Percentiles rank a stretch among this genome's conserved stretches.
phyloP scores from a whole-genome alignment of 2,113 vertebrate genomes.

The Diglossa brunneiventris region DNA sequence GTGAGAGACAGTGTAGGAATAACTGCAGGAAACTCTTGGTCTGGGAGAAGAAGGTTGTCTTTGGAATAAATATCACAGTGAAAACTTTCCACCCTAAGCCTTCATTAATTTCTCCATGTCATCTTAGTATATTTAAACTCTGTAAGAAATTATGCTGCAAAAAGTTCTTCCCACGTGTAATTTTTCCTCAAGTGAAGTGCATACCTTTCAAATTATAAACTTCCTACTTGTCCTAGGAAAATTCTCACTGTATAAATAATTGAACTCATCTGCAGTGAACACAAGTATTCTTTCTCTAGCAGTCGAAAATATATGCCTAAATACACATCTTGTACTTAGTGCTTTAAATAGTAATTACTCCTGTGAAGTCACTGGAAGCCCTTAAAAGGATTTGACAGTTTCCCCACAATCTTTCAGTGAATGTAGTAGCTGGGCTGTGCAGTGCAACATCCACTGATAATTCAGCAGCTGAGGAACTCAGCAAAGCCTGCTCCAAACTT shows the following conservation, averaged over 20 bases:
- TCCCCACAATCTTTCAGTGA: constrained; percentile 43
- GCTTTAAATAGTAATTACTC: constrained; percentile 69
- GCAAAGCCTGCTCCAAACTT: constrained; percentile 80
- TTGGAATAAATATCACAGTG: constrained; percentile 21
- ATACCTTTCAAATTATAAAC: constrained; percentile 61
- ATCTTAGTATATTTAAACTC: constrained; percentile 23
- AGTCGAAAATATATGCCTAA: constrained; percentile 49
- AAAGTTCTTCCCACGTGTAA: constrained; percentile 13
- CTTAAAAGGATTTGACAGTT: constrained; percentile 72
- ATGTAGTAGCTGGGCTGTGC: constrained; percentile 54
- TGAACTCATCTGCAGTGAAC: constrained; percentile 59
- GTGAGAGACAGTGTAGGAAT: neutral
- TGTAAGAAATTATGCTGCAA: constrained; percentile 3
- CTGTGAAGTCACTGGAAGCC: constrained; percentile 64
- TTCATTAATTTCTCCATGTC: constrained; percentile 24
- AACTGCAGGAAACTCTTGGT: neutral
- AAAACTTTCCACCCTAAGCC: constrained; percentile 38
- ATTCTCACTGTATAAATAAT: constrained; percentile 58
- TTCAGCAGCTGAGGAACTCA: constrained; percentile 85
- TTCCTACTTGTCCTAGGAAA: constrained; percentile 59
- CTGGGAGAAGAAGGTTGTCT: neutral
- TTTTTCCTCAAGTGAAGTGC: constrained; percentile 40
- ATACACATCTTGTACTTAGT: constrained; percentile 44
- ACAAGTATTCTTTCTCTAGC: constrained; percentile 54
- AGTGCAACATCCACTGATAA: constrained; percentile 72